phyloP scores from a whole-genome alignment of 2,113 vertebrate species.

The Xiphophorus maculatus region DNA sequence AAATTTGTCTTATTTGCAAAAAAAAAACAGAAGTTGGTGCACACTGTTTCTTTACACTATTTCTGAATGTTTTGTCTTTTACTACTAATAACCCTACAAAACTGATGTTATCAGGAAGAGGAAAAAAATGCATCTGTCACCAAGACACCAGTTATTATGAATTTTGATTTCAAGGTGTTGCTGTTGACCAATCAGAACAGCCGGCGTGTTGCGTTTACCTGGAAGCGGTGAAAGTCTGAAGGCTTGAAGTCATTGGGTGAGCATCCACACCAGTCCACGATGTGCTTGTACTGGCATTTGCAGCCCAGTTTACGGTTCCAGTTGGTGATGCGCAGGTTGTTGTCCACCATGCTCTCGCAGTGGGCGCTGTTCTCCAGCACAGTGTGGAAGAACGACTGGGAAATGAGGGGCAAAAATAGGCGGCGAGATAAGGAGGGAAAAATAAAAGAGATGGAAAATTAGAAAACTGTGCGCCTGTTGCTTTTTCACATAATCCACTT shows the following conservation, averaged over 20 bases:
- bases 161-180: background rate
- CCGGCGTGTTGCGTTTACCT: constrained; percentile 79
- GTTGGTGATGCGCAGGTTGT: constrained; percentile 95
- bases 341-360: constrained; percentile 94
- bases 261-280: constrained; percentile 95
- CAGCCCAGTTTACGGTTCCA: constrained; percentile 95
- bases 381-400: constrained; percentile 90
- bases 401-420: constrained; percentile 1
- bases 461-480: constrained; percentile 35
- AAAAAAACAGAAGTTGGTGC: no score
- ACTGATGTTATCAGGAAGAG: background rate
- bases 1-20: background rate
- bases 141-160: background rate
- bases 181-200: background rate
- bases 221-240: constrained; percentile 94
- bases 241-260: constrained; percentile 94
- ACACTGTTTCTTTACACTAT: background rate
- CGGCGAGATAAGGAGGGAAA: background rate
- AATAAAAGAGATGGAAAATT: constrained; percentile 34
- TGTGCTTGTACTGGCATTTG: constrained; percentile 96
- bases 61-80: background rate
- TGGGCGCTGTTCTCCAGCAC: constrained; percentile 90
- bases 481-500: constrained; percentile 36
- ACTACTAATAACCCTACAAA: background rate
- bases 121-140: background rate